A percentile compares a stretch with the other conserved stretches of the same genome.
Conservation (phyloP, 2,797 vertebrate genomes). For the Melanotaenia trifasciata region DNA sequence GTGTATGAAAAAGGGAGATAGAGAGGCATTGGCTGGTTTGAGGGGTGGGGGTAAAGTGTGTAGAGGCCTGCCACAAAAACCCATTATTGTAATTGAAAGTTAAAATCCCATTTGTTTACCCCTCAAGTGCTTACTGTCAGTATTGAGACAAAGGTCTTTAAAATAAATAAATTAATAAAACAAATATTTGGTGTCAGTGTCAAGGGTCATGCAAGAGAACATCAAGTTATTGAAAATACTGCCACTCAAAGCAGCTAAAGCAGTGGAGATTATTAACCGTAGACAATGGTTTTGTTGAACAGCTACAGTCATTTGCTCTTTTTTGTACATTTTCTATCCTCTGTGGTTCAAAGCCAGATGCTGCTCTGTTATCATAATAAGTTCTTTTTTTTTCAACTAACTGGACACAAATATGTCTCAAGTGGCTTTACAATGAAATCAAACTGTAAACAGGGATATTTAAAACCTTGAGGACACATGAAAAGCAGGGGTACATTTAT, state of each 20-base stretch:
- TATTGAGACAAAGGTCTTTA: constrained; percentile 54
- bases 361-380: constrained; percentile 15
- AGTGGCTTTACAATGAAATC: background rate
- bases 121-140: constrained; percentile 70
- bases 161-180: constrained; percentile 28
- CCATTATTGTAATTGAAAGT: constrained; percentile 81
- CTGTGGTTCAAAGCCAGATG: constrained; percentile 27
- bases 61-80: constrained; percentile 72
- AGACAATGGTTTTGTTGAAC: constrained; percentile 28
- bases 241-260: constrained; percentile 56
- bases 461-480: background rate
- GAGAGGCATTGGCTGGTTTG: background rate
- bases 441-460: background rate
- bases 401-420: constrained; percentile 3
- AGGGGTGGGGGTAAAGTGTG: constrained; percentile 50
- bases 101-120: constrained; percentile 80
- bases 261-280: constrained; percentile 44
- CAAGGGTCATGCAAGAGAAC: constrained; percentile 65
- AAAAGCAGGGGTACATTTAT: background rate
- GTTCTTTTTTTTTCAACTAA: background rate
- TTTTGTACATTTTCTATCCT: constrained; percentile 13
- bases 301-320: constrained; percentile 5
- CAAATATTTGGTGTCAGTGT: constrained; percentile 71
- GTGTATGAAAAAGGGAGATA: constrained; percentile 6
- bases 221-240: constrained; percentile 64